phyloP scores from a whole-genome alignment of 2,797 vertebrate species.

The Arctocebus calabarensis region DNA sequence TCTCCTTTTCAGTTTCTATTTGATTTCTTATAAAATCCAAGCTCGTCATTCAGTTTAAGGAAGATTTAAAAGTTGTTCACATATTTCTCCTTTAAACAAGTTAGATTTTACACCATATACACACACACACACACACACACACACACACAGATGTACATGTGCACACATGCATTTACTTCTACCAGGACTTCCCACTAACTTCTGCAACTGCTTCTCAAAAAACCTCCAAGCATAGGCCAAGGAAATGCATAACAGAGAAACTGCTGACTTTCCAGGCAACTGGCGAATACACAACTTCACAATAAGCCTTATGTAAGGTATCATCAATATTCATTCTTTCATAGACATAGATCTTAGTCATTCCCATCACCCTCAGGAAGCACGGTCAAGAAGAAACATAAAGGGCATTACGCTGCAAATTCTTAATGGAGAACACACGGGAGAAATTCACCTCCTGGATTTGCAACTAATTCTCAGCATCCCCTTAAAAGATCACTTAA shows the following conservation, averaged over 20 bases:
- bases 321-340: constrained; percentile 80
- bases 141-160: not conserved
- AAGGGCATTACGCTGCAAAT: constrained; percentile 51
- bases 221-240: constrained; percentile 70
- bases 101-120: constrained; percentile 52
- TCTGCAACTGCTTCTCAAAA: constrained; percentile 74
- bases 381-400: constrained; percentile 59
- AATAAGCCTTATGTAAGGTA: constrained; percentile 79
- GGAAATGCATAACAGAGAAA: constrained; percentile 68
- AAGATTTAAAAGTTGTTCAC: constrained; percentile 66
- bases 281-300: constrained; percentile 80
- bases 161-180: not conserved
- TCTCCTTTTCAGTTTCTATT: not conserved
- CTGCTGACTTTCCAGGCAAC: constrained; percentile 68
- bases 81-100: constrained; percentile 58
- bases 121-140: not conserved
- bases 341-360: constrained; percentile 80
- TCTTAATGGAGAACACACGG: constrained; percentile 20
- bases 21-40: constrained; percentile 61
- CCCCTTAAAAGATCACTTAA: constrained; percentile 45
- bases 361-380: constrained; percentile 75
- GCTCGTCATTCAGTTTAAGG: constrained; percentile 74
- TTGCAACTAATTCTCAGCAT: constrained; percentile 52
- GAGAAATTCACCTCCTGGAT: constrained; percentile 39
- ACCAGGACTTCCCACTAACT: constrained; percentile 67